Evolutionary conservation across 2,797 vertebrate species (phyloP), one percentile per base, ranked within the genome.

Genomic region (Sebastes steindachneri): DNA sequence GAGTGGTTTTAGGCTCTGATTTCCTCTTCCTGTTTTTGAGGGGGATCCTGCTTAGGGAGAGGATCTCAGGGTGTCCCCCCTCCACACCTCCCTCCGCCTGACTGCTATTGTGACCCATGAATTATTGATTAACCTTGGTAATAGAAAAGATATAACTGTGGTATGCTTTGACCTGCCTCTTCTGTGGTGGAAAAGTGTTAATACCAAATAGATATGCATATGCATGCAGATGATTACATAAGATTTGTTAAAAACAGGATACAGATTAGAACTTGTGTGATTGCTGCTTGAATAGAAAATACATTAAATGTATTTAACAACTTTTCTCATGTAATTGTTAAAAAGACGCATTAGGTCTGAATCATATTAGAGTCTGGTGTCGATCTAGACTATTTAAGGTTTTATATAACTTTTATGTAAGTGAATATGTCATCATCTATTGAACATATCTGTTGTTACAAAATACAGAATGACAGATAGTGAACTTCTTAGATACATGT

Each of bases 41-140:
- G 81, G 77, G 77, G 78, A 90, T 86, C 81, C 87, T 88, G 77
- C 77, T 82, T 64, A 87, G 70, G 73, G 68, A 87, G 86, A 92
- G 77, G 88, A 90, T 90, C 88, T 86, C 83, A 82, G 85, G 89
- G 82, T 86, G 86, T 66, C 85, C 75, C 80, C 78, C 35, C 79
- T 75, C 28, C 73, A 66, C 26, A 28, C 28, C 5, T 1, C 78
- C 77, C 31, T 87, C 31, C 4, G 87, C 85, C 89, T 59, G 85
- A 89, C 93, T 94, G 93, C 90, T 95, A 95, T 95, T 95, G 93
- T 95, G 93, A 92, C 82, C 85, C 79, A 95, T 96, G 93, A 95
- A 96, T 96, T 95, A 96, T 96, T 96, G 92, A 96, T 95, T 91
- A 90, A 88, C 93, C 89, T 89, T 80, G 92, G 95, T 96, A 96